Base-by-base conservation (phyloP, 2,113 vertebrate genomes). In the Furnarius figulus region DNA sequence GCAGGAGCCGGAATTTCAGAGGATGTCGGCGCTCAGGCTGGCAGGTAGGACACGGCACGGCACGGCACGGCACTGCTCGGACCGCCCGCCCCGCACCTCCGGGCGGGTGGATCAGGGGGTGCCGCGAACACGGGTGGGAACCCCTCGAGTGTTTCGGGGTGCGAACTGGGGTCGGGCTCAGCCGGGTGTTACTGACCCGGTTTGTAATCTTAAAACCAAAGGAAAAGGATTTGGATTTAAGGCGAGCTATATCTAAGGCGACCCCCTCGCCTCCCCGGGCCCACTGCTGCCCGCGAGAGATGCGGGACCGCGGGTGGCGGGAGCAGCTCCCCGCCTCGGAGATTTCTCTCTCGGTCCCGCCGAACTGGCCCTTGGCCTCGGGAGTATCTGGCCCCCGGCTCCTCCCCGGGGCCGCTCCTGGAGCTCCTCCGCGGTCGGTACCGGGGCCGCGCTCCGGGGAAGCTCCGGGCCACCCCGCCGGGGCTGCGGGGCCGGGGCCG, bases 1-100 rank as follows among this genome's bases (percentile, higher is more conserved):
- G 68, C 99, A 99, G 96, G 99, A 99, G 97, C 99, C 99, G 3
- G 99, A 99, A 97, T 99, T 99, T 97, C 99, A 99, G 98, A 98
- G 99, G 96, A 99, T 99, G 99, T 99, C 99, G 50, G 99, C 99
- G 68, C 99, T 99, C 85, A 98, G 99, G 96, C 98, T 99, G 83
- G 99, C 99, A 99, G 99, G 99, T 99, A 99, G 98, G 99, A 98
- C 84, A 93, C 58, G 42, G 58, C n/a, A 9, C 62, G 50, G 62
- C 33, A 8, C 62, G 52, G 20, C 58, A 8, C 35, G n/a, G 20
- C 58, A 8, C 35, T 31, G 20, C 55, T 50, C 22, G 66, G 35
- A 40, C 78, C 13, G 12, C 47, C 37, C 27, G 15, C 49, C 59
- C 53, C 71, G 5, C 72, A 15, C 20, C 82, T n/a, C 42, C 22